phyloP scores from a whole-genome alignment of 2,797 vertebrate species.

The Hemitrygon akajei region DNA sequence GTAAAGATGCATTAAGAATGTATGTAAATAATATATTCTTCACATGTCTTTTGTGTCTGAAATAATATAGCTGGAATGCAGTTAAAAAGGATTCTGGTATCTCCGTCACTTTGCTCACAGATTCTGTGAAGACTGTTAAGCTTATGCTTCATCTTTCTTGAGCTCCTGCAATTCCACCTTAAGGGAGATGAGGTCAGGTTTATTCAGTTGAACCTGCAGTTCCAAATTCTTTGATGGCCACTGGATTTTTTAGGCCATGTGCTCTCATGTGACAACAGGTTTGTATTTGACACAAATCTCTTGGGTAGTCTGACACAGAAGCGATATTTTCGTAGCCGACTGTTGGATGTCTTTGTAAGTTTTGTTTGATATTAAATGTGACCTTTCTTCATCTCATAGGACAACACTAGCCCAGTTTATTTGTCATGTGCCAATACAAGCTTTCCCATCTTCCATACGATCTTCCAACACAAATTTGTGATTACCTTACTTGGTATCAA shows the following conservation, averaged over 20 bases:
- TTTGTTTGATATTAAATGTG: constrained; percentile 53
- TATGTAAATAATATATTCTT: background rate
- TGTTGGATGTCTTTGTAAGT: constrained; percentile 48
- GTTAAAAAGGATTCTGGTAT: background rate
- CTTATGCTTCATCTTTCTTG: constrained; percentile 21
- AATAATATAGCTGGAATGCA: background rate
- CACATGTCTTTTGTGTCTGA: background rate
- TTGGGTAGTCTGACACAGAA: constrained; percentile 47
- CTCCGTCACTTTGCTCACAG: background rate
- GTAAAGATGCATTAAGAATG: background rate
- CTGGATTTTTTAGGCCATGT: constrained; percentile 45
- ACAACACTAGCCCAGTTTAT: constrained; percentile 27
- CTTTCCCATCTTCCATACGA: background rate
- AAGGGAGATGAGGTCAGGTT: constrained; percentile 50
- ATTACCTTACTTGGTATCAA: background rate
- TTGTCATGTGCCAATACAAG: constrained; percentile 36
- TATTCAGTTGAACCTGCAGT: constrained; percentile 43
- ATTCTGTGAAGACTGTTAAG: background rate
- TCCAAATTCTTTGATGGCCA: constrained; percentile 46
- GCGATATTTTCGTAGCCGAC: constrained; percentile 53
- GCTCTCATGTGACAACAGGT: constrained; percentile 49
- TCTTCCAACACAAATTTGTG: background rate
- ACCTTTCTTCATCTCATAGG: constrained; percentile 42
- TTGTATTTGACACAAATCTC: constrained; percentile 51
- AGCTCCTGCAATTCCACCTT: constrained; percentile 49